These are phyloP conservation scores for Arenicola marina DNA, from an alignment of 2,888 invertebrate genomes.

Conservation along the genomic window DNA sequence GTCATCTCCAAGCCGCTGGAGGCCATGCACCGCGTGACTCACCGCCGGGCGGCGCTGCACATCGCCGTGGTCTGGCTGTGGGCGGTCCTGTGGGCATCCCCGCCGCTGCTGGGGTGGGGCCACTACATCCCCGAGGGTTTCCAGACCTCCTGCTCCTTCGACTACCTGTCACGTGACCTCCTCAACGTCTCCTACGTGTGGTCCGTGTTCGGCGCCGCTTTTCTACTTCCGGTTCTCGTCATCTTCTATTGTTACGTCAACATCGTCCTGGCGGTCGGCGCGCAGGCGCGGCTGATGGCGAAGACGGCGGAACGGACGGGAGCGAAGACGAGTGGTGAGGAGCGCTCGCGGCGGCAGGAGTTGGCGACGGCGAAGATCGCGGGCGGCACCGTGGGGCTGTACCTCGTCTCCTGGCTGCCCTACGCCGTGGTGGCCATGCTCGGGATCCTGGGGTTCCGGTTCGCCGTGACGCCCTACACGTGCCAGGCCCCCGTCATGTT, in stretches of 20 bases:
- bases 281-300: slow-evolving; percentile 64
- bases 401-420: slow-evolving; percentile 93
- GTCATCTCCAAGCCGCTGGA: slow-evolving; percentile 91
- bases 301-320: slow-evolving; percentile 50
- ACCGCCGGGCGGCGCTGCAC: slow-evolving; percentile 74
- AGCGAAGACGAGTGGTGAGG: slow-evolving; percentile 58
- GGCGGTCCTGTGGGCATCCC: slow-evolving; percentile 59
- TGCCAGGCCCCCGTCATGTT: slow-evolving; percentile 71
- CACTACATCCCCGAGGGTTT: slow-evolving; percentile 89
- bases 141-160: slow-evolving; percentile 90
- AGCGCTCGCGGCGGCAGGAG: slow-evolving; percentile 40
- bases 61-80: slow-evolving; percentile 81
- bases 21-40: slow-evolving; percentile 78
- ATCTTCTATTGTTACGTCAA: slow-evolving; percentile 88
- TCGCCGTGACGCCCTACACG: slow-evolving; percentile 37
- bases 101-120: slow-evolving; percentile 67
- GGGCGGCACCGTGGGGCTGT: slow-evolving; percentile 80
- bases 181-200: slow-evolving; percentile 21
- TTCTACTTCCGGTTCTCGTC: slow-evolving; percentile 76
- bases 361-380: slow-evolving; percentile 70
- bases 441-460: slow-evolving; percentile 61
- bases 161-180: slow-evolving; percentile 72
- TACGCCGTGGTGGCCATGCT: slow-evolving; percentile 75
- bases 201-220: slow-evolving; percentile 66
- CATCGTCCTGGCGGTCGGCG: slow-evolving; percentile 73